Evolutionary conservation across 2,797 vertebrate genomes (phyloP), one percentile per base, ranked within the genome.

Genomic region (Lithobates sylvaticus): DNA sequence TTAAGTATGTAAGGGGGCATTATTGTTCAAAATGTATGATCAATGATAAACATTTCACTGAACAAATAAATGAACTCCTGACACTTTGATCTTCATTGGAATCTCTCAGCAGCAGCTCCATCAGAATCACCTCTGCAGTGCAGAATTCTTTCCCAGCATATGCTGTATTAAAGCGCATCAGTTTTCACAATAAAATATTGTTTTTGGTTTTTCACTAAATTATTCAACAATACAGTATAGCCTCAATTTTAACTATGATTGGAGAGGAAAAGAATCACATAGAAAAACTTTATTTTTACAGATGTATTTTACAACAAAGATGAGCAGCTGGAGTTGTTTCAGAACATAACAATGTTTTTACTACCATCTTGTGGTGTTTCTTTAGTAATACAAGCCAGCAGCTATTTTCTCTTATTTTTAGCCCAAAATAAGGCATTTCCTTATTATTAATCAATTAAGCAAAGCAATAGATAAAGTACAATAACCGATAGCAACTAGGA

Each of bases 351-450:
- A 36, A 36, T 64, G 84, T 29, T 74, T 47, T 21, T 74, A 73
- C 47, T 54, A 7, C 84, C 84, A 79, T 85, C 76, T 80, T 67
- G 84, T 79, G 84, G 84, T 42, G 26, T 9, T 18, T 26, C 7
- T n/a, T 8, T 16, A 27, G 34, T 27, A 81, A 58, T 67, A 29
- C 65, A 67, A 26, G 54, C 8, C 18, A 23, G 18, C 21, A 23
- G 5, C 8, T 23, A n/a, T 23, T 23, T 21, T 61, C 21, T 61
- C 16, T 54, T 54, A 1, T 13, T 61, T 23, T 23, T 23, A 61
- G 7, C 54, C 1, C 1, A 61, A 54, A 61, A 61, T 23, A 12
- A 23, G 10, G 8, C 54, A 61, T 54, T 47, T 54, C 23, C 1
- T 5, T 9, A 23, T 21, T 6, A n/a, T 23, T 16, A 54, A 23